A percentile compares a stretch with the other conserved stretches of the same genome.
Conservation (phyloP, 2,888 invertebrate genomes). For the Leptogaster cylindrica region DNA sequence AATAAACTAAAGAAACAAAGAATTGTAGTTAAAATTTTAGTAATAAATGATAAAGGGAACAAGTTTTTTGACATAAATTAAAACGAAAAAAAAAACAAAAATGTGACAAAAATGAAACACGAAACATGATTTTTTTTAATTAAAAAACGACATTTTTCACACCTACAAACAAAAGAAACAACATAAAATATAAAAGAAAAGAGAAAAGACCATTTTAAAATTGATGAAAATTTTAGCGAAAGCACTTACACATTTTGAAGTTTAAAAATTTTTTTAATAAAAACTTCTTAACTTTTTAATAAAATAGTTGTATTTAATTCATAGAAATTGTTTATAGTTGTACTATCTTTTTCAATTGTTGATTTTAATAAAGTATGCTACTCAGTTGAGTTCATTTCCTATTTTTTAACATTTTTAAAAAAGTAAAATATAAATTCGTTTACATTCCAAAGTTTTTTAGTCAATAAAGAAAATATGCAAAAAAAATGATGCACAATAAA, state of each 20-base stretch:
- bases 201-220: slow-evolving; percentile 47
- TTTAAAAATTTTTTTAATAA: slow-evolving; percentile 31
- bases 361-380: slow-evolving; percentile 11
- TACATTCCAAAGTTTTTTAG: not conserved
- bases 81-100: slow-evolving; percentile 12
- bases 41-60: slow-evolving; percentile 31
- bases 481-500: too few relatives aligned
- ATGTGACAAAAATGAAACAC: not conserved
- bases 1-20: slow-evolving; percentile 2
- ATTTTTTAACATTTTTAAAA: not conserved
- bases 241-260: slow-evolving; percentile 47
- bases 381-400: slow-evolving; percentile 1
- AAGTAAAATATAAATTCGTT: not conserved
- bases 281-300: too few relatives aligned
- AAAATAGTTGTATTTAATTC: too few relatives aligned
- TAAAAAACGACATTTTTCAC: slow-evolving; percentile 9
- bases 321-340: slow-evolving; percentile 36
- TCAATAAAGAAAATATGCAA: not conserved
- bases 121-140: slow-evolving; percentile 13
- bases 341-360: slow-evolving; percentile 1
- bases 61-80: slow-evolving; percentile 25
- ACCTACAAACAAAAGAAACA: slow-evolving; percentile 42
- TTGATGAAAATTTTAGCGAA: too few relatives aligned
- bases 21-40: slow-evolving; percentile 31
- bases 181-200: slow-evolving; percentile 27